Evolutionary conservation across 2,888 invertebrate species (phyloP).

Genomic region (Stratiomys singularior): DNA sequence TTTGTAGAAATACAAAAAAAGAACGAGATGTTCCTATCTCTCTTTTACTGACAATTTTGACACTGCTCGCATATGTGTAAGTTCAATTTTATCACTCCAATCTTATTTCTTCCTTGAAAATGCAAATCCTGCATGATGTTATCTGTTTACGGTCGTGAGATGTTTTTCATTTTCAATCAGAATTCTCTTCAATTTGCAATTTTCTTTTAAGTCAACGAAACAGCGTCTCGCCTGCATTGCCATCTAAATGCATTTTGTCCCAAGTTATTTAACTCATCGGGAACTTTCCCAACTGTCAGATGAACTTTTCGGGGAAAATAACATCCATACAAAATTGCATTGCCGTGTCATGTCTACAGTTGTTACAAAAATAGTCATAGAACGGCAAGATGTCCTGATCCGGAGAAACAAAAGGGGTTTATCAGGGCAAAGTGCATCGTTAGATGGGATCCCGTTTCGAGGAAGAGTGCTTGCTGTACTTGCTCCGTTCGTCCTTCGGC

Average conservation of each 20-base stretch:
- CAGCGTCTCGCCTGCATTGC: neutral
- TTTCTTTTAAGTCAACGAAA: neutral
- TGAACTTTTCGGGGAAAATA: slow-evolving; percentile 12
- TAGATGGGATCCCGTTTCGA: neutral
- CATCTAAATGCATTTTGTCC: no score
- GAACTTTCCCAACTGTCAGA: slow-evolving; percentile 26
- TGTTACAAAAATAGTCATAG: neutral
- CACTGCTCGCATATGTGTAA: no score
- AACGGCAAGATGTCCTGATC: neutral
- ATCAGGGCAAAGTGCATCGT: neutral
- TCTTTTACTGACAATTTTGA: no score
- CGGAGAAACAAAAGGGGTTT: neutral
- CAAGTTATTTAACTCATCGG: slow-evolving; percentile 8
- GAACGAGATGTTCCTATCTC: no score
- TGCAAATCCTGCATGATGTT: no score
- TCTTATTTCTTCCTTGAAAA: no score
- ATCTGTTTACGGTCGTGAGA: no score
- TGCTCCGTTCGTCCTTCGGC: no score
- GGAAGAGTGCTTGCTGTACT: neutral
- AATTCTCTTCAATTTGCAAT: no score
- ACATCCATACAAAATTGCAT: slow-evolving; percentile 17
- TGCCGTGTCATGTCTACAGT: slow-evolving; percentile 1
- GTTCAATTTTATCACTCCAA: no score
- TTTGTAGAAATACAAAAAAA: no score
- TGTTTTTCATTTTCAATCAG: no score